phyloP scores from a whole-genome alignment of 2,113 vertebrate genomes.

The Chaetodon trifascialis region DNA sequence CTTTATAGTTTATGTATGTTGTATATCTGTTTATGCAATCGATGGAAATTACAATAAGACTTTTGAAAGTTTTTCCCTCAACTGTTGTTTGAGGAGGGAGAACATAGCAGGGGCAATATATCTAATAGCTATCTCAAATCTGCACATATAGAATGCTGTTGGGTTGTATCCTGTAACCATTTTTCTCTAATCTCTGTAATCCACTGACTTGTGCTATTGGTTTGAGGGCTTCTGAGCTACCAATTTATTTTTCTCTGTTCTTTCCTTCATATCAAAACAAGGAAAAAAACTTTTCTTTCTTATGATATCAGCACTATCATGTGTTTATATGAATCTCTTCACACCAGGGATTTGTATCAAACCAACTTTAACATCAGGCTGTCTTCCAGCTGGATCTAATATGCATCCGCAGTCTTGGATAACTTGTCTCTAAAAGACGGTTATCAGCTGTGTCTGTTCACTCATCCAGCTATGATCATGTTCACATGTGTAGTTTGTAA shows the following conservation, averaged over 20 bases:
- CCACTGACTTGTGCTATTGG: not conserved
- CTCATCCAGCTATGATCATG: not conserved
- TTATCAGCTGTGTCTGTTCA: slow-evolving; percentile 19
- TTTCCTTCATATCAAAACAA: not conserved
- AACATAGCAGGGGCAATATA: not conserved
- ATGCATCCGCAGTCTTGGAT: not conserved
- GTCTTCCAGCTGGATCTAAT: not conserved
- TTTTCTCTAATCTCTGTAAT: slow-evolving; percentile 21
- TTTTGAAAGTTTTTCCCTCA: too few relatives aligned
- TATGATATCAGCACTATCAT: not conserved
- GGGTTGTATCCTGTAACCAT: slow-evolving; percentile 7
- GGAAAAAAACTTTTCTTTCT: not conserved
- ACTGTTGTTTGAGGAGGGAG: not conserved
- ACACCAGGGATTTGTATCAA: not conserved
- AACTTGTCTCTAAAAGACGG: slow-evolving; percentile 4
- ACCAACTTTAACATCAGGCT: not conserved
- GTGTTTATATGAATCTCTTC: not conserved
- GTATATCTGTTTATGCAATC: too few relatives aligned
- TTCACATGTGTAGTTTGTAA: slow-evolving; percentile 16
- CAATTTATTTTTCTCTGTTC: slow-evolving; percentile 3
- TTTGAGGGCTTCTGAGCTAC: not conserved
- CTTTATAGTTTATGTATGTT: too few relatives aligned
- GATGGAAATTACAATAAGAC: too few relatives aligned
- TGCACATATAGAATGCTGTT: not conserved
- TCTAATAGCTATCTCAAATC: not conserved